Evolutionary conservation across 2,797 vertebrate genomes (phyloP), one percentile per base, ranked within the genome.

Genomic region (Dicrostonyx torquatus): DNA sequence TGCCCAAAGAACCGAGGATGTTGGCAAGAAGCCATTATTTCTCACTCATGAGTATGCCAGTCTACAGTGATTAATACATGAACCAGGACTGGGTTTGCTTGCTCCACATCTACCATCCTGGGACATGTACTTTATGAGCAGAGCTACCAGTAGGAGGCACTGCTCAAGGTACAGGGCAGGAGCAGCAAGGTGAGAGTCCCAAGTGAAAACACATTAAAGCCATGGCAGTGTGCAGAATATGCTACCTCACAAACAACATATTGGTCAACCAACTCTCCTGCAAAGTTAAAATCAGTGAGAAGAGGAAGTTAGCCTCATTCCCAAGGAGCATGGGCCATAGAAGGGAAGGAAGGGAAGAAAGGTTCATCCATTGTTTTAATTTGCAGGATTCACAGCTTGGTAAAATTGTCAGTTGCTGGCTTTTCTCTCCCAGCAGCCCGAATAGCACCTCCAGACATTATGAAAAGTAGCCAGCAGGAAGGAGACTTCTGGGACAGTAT

Each of bases 161-260:
- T 45, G 2, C 64, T 68, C 5, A 0, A 10, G 11, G 22, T 8
- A 20, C 6, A 24, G 24, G 5, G 1, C 24, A 31, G n/a, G 60
- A 77, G 3, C 3, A 1, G 34, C 73, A 82, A 12, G 1, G 8
- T 34, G 10, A 58, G 0, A n/a, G 7, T 20, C 66, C 62, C 15
- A 50, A 14, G 3, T 18, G 15, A 37, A 58, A 70, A 9, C 11
- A 43, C 8, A 7, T 40, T 11, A 34, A 72, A 93, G 22, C 43
- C 37, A 58, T 53, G 12, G 48, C 6, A 43, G 7, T 45, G 24
- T 83, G 10, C 4, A 43, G 2, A 68, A 31, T 22, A 12, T 24
- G 75, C 45, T 58, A 26, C 58, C 24, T 83, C 50, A 37, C 34
- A 43, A 50, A 1, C 1, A 13, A 73, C 62, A 13, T 53, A 2